A percentile compares a stretch with the other conserved stretches of the same genome.
These are phyloP conservation scores for Pelosia muscerda DNA, from an alignment of 2,888 invertebrate genomes.

Conservation along the genomic window DNA sequence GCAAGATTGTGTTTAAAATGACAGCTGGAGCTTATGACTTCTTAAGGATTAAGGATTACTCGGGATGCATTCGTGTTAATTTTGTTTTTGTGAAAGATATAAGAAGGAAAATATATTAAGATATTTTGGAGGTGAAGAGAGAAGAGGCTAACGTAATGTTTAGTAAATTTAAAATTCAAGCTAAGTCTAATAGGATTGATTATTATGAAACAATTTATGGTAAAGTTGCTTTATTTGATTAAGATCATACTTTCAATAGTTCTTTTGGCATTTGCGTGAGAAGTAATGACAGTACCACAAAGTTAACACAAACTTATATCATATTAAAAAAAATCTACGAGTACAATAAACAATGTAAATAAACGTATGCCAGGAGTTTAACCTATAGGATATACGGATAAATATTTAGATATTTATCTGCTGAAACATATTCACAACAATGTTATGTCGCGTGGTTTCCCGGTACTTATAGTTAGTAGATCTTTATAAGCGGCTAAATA, in stretches of 20 bases:
- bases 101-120: neutral
- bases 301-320: neutral
- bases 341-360: neutral
- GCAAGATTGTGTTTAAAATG: neutral
- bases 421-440: neutral
- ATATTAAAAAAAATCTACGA: neutral
- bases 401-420: neutral
- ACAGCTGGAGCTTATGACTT: neutral
- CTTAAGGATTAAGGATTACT: neutral
- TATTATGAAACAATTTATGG: neutral
- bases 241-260: neutral
- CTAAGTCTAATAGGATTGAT: neutral
- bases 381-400: no score
- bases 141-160: neutral
- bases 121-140: neutral
- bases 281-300: neutral
- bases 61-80: neutral
- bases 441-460: constrained; percentile 10
- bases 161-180: neutral
- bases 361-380: no score
- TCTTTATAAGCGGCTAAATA: neutral
- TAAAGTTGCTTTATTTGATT: neutral
- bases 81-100: neutral
- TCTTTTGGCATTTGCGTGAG: neutral
- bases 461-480: neutral